These are phyloP conservation scores for Corythoichthys intestinalis DNA, from an alignment of 2,113 vertebrate species.

Conservation along the genomic window DNA sequence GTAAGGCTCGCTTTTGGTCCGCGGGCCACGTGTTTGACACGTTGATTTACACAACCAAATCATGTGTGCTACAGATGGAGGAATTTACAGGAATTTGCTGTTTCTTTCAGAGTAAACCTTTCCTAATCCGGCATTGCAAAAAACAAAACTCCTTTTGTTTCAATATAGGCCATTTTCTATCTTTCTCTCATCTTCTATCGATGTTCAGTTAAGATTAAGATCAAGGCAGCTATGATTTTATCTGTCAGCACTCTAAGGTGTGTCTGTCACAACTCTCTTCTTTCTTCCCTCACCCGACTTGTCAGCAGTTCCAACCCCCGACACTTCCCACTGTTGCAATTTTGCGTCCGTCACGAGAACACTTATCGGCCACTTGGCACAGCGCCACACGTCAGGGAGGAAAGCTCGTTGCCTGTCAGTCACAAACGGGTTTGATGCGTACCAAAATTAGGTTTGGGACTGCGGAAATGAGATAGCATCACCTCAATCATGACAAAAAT, in stretches of 20 bases:
- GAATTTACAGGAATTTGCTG: too few relatives aligned
- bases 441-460: not conserved
- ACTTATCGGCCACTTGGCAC: slow-evolving; percentile 40
- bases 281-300: slow-evolving; percentile 11
- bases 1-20: too few relatives aligned
- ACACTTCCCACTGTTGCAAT: slow-evolving; percentile 40
- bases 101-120: too few relatives aligned
- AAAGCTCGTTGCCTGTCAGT: slow-evolving; percentile 29
- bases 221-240: not conserved
- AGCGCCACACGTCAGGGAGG: slow-evolving; percentile 18
- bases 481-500: slow-evolving; percentile 8
- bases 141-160: too few relatives aligned
- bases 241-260: slow-evolving; percentile 12
- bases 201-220: slow-evolving; percentile 6
- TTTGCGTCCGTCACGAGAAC: slow-evolving; percentile 37
- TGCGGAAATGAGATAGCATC: not conserved
- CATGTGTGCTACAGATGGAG: too few relatives aligned
- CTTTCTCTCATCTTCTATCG: slow-evolving; percentile 7
- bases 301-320: slow-evolving; percentile 43
- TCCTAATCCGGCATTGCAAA: too few relatives aligned
- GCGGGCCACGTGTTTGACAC: too few relatives aligned
- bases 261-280: slow-evolving; percentile 30
- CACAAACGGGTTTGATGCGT: slow-evolving; percentile 23
- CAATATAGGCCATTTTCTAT: too few relatives aligned
- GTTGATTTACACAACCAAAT: too few relatives aligned